phyloP scores from a whole-genome alignment of 2,888 invertebrate species.

The Melikaiella ostensackeni region DNA sequence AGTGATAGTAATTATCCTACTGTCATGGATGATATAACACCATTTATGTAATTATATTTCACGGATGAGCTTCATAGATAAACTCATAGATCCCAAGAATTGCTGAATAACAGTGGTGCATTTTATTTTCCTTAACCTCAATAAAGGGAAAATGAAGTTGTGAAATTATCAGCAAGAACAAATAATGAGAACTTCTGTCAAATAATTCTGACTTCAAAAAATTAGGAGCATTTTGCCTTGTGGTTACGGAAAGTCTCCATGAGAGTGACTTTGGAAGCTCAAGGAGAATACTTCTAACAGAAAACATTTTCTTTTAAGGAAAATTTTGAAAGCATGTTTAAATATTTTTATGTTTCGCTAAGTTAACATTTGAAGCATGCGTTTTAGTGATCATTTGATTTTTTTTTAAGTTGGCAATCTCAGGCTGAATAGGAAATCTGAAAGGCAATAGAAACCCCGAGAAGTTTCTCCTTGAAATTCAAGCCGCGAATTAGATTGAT shows the following conservation, averaged over 20 bases:
- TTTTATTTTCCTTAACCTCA: too few species aligned
- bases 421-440: background rate
- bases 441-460: background rate
- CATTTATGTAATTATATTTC: background rate
- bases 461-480: conserved; percentile 17
- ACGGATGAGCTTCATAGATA: background rate
- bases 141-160: too few species aligned
- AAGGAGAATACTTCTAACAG: too few species aligned
- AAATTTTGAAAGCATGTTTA: background rate
- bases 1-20: conserved; percentile 3
- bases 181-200: too few species aligned
- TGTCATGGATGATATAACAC: background rate
- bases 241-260: too few species aligned
- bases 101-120: too few species aligned
- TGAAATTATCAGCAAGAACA: too few species aligned
- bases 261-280: too few species aligned
- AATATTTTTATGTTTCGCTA: background rate
- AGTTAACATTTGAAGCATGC: background rate
- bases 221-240: too few species aligned
- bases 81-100: too few species aligned
- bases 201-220: too few species aligned
- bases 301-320: too few species aligned
- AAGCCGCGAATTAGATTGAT: conserved; percentile 28
- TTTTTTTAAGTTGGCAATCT: background rate
- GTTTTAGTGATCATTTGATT: background rate